Evolutionary conservation across 2,797 vertebrate species (phyloP).

Genomic region (Capromys pilorides): DNA sequence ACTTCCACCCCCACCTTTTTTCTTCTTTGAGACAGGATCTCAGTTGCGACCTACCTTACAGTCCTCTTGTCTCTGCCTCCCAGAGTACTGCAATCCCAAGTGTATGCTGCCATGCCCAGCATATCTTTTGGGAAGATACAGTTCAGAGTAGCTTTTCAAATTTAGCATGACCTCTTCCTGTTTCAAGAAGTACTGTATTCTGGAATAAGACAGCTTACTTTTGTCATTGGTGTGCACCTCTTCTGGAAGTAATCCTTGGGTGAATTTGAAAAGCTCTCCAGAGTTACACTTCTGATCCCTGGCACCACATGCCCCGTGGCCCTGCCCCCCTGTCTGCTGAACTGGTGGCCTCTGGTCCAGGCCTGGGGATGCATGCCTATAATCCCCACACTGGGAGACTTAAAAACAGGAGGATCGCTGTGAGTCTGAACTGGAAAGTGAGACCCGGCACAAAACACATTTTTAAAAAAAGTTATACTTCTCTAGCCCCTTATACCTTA

Average conservation of each 20-base stretch:
- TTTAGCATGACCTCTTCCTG: not conserved
- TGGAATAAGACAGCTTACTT: not conserved
- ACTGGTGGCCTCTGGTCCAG: no score
- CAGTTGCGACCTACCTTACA: not conserved
- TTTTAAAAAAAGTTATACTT: not conserved
- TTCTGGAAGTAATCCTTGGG: not conserved
- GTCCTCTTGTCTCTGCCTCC: not conserved
- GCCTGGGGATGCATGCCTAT: no score
- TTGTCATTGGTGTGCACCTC: not conserved
- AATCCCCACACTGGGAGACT: no score
- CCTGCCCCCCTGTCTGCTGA: no score
- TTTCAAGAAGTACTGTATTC: not conserved
- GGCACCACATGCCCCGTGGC: no score
- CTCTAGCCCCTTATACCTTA: not conserved
- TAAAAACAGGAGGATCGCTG: no score
- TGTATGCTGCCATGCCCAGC: not conserved
- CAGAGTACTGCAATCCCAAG: not conserved
- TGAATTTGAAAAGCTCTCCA: constrained; percentile 2
- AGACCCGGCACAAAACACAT: no score
- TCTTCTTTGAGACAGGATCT: not conserved
- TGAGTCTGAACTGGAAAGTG: no score
- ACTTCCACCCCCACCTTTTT: not conserved
- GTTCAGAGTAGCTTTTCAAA: not conserved
- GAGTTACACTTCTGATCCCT: no score
- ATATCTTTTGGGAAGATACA: not conserved